phyloP scores from a whole-genome alignment of 2,888 invertebrate species.

The Clivina fossor region DNA sequence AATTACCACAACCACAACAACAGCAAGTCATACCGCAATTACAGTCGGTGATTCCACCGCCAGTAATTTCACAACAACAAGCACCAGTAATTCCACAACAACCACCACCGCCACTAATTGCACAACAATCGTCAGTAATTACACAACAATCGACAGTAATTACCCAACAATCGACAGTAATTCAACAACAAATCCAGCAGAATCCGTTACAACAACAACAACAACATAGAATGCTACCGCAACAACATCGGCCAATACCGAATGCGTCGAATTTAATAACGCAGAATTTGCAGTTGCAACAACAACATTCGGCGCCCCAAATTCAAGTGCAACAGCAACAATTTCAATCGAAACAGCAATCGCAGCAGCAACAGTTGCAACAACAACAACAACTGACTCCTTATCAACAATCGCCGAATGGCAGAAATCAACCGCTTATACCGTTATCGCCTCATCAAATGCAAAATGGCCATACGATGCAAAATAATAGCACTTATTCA shows the following conservation, averaged over 20 bases:
- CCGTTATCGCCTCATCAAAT: constrained; percentile 54
- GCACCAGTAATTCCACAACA: constrained; percentile 30
- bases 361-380: constrained; percentile 13
- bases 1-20: constrained; percentile 28
- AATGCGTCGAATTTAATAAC: too few species aligned
- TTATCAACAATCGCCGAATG: constrained; percentile 14
- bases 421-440: constrained; percentile 51
- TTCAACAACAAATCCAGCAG: constrained; percentile 40
- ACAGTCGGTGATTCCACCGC: too few species aligned
- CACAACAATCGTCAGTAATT: constrained; percentile 32
- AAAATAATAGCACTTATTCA: constrained; percentile 51
- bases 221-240: constrained; percentile 33
- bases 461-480: constrained; percentile 55
- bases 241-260: too few species aligned
- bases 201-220: constrained; percentile 44
- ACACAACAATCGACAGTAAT: constrained; percentile 1
- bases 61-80: too few species aligned
- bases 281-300: too few species aligned
- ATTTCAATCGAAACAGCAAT: too few species aligned
- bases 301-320: too few species aligned
- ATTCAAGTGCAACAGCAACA: too few species aligned
- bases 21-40: constrained; percentile 40
- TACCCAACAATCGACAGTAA: too few species aligned
- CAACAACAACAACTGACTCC: constrained; percentile 44
- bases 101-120: constrained; percentile 35